These are phyloP conservation scores for Steinernema hermaphroditum DNA, from an alignment of 2,888 invertebrate genomes.

Conservation along the genomic window DNA sequence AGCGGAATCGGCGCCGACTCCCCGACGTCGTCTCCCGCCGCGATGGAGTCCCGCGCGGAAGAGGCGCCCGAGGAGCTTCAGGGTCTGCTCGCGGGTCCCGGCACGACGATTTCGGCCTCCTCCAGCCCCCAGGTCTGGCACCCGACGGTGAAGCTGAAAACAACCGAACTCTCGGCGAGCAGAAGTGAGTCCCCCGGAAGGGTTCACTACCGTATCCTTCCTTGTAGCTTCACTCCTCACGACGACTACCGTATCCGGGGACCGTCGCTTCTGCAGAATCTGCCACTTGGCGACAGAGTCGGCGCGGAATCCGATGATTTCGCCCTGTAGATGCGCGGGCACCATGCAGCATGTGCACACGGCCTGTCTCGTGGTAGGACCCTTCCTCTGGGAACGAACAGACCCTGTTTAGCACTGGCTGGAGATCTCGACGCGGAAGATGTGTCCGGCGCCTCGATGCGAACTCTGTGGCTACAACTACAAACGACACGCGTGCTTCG, in stretches of 20 bases:
- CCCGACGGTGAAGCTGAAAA: constrained; percentile 22
- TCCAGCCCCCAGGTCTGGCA: constrained; percentile 17
- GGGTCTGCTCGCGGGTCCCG: neutral
- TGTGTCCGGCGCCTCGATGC: constrained; percentile 70
- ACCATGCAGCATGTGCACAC: constrained; percentile 71
- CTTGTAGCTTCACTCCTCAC: constrained; percentile 12
- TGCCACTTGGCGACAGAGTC: constrained; percentile 69
- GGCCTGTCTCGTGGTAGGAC: constrained; percentile 70
- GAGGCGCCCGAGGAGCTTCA: neutral
- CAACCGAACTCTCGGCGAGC: neutral
- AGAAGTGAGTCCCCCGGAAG: neutral
- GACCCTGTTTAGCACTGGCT: constrained; percentile 70
- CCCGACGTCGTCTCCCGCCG: neutral
- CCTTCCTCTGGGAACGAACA: constrained; percentile 12
- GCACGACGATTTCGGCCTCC: neutral
- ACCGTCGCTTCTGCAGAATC: constrained; percentile 68
- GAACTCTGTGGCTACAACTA: constrained; percentile 71
- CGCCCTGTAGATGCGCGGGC: constrained; percentile 71
- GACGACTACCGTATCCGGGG: constrained; percentile 1
- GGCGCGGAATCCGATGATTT: constrained; percentile 68
- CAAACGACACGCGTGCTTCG: constrained; percentile 70
- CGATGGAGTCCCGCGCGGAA: neutral
- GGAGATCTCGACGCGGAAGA: constrained; percentile 69
- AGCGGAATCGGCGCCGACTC: constrained; percentile 18
- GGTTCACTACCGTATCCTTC: neutral